These are phyloP conservation scores for Anoplolepis gracilipes DNA, from an alignment of 1,140 invertebrate genomes.

Conservation along the genomic window DNA sequence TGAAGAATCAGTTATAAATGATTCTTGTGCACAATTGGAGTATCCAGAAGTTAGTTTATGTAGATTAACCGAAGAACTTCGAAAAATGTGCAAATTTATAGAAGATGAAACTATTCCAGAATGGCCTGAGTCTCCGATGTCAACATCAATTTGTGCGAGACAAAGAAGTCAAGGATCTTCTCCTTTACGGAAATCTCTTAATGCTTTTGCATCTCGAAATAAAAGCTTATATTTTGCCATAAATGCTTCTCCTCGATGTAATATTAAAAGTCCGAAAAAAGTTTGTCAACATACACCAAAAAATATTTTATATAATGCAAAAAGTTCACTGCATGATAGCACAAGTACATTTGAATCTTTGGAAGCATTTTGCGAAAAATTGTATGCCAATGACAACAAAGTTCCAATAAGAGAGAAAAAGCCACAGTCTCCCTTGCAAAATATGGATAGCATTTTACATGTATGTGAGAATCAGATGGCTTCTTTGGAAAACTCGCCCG, in stretches of 20 bases:
- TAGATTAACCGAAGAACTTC: conserved; percentile 79
- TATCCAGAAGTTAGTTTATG: conserved; percentile 71
- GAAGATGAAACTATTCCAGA: conserved; percentile 81
- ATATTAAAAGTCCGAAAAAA: conserved; percentile 40
- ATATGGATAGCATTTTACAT: conserved; percentile 59
- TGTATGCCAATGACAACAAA: conserved; percentile 61
- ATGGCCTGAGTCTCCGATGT: conserved; percentile 60
- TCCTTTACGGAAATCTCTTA: background rate
- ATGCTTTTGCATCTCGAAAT: background rate
- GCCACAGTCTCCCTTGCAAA: conserved; percentile 31
- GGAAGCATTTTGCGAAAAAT: conserved; percentile 68
- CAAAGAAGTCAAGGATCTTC: background rate
- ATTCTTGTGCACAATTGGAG: conserved; percentile 20
- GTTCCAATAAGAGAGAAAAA: conserved; percentile 24
- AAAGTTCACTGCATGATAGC: conserved; percentile 5
- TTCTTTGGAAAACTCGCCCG: conserved; percentile 54
- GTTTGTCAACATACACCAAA: conserved; percentile 49
- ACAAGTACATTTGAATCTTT: conserved; percentile 72
- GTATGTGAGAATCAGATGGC: conserved; percentile 74
- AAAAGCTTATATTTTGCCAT: background rate
- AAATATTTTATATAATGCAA: conserved; percentile 28
- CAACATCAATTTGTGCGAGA: background rate
- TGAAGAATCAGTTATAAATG: conserved; percentile 75
- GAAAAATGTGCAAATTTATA: conserved; percentile 81
- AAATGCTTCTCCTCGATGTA: conserved; percentile 4